These are phyloP conservation scores for Eumeta japonica DNA, from an alignment of 1,140 invertebrate species.

Conservation along the genomic window DNA sequence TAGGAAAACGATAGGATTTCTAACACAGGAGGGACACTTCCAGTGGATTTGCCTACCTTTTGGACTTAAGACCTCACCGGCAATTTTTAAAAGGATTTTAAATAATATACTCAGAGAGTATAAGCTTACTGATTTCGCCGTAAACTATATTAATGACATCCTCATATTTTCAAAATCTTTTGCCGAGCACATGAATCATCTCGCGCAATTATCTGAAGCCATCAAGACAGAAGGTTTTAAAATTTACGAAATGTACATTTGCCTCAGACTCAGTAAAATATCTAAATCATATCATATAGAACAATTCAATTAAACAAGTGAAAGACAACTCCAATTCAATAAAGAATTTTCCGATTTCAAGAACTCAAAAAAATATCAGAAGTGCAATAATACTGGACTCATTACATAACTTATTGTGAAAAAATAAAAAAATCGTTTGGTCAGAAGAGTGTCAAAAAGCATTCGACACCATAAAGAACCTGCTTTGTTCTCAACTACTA, in stretches of 20 bases:
- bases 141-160: no score
- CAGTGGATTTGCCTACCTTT: conserved; percentile 31
- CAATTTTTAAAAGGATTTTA: no score
- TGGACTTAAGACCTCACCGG: no score
- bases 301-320: conserved; percentile 23
- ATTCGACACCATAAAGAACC: conserved; percentile 28
- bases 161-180: no score
- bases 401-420: conserved; percentile 21
- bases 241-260: conserved; percentile 30
- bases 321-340: conserved; percentile 31
- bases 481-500: conserved; percentile 26
- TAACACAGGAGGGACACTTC: conserved; percentile 31
- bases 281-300: conserved; percentile 27
- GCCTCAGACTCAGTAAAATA: conserved; percentile 24
- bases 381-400: conserved; percentile 24
- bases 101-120: conserved; percentile 24
- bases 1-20: no score
- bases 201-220: no score
- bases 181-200: no score
- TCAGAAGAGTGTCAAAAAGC: conserved; percentile 21
- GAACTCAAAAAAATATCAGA: conserved; percentile 9
- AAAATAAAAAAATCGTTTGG: conserved; percentile 22
- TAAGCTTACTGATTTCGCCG: no score
- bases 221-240: no score
- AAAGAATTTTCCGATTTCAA: conserved; percentile 27